Conservation (phyloP, 1,140 invertebrate species). For the Bombus difficillimus region DNA sequence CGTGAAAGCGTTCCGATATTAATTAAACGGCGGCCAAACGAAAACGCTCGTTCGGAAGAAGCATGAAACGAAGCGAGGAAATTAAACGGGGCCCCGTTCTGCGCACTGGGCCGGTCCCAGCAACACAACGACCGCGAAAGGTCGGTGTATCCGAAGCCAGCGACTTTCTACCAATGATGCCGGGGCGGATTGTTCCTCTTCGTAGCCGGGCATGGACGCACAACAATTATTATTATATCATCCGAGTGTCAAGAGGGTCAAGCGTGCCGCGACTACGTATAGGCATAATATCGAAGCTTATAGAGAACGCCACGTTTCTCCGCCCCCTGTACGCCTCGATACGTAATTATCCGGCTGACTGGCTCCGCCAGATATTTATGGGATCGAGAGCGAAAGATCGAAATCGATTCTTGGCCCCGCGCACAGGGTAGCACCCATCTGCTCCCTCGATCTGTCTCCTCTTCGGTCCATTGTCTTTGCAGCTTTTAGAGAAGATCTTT, state of each 20-base stretch:
- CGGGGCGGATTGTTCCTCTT: background rate
- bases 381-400: slow-evolving; percentile 72
- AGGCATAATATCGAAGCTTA: slow-evolving; percentile 58
- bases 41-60: slow-evolving; percentile 37
- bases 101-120: slow-evolving; percentile 10
- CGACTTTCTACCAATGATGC: slow-evolving; percentile 17
- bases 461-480: background rate
- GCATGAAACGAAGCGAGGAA: slow-evolving; percentile 53
- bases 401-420: slow-evolving; percentile 69
- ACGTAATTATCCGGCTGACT: slow-evolving; percentile 74
- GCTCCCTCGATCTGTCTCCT: slow-evolving; percentile 55
- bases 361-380: slow-evolving; percentile 73
- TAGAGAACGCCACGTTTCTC: slow-evolving; percentile 63
- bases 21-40: slow-evolving; percentile 49
- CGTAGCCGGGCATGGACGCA: slow-evolving; percentile 29
- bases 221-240: slow-evolving; percentile 78
- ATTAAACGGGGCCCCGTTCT: slow-evolving; percentile 42
- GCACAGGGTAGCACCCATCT: slow-evolving; percentile 58
- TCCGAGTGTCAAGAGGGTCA: slow-evolving; percentile 74
- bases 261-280: slow-evolving; percentile 72
- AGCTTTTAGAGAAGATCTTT: background rate
- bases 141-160: background rate
- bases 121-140: background rate
- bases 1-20: slow-evolving; percentile 14
- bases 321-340: slow-evolving; percentile 72